Evolutionary conservation across 2,797 vertebrate genomes (phyloP), one percentile per base, ranked within the genome.

Genomic region (Mastacembelus armatus): DNA sequence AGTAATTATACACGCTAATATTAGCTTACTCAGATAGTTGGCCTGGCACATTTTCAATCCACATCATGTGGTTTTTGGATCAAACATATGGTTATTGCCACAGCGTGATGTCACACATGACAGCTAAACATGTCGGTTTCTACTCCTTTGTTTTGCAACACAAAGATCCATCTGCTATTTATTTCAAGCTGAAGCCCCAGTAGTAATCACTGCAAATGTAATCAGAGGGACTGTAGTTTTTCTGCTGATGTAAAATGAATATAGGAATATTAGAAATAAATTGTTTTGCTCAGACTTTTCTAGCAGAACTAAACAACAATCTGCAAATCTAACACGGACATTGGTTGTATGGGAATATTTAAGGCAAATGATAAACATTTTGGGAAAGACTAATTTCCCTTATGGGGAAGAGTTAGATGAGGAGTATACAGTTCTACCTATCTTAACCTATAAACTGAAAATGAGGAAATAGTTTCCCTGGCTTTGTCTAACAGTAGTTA

Each of bases 1-100:
- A 73, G 86, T 91, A 85, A 91, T 93, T 90, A 92, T 76, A 83
- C 74, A 67, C 64, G 19, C 66, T 73, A 74, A 86, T 89, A 91
- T 88, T 83, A 83, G 80, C 86, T 83, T 76, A 84, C 82, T 76
- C 79, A 74, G 63, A 88, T 74, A 77, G 79, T 68, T 65, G 78
- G 6, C 51, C 64, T 78, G 84, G 77, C 84, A 86, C 61, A 76
- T 80, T 81, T 71, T 85, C 80, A 88, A 84, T 82, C 85, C 82
- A 80, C 76, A 80, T 80, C 77, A 88, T 85, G 70, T n/a, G n/a
- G n/a, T 80, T 63, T 71, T 55, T 73, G 74, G 71, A 80, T 87
- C 78, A 78, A 85, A 78, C 86, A 88, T 82, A 85, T 75, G 84
- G 71, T 66, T 57, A 38, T 75, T 35, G 52, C 73, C 81, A 55